Conservation (phyloP, 2,888 invertebrate genomes). For the Tethea ocularis region DNA sequence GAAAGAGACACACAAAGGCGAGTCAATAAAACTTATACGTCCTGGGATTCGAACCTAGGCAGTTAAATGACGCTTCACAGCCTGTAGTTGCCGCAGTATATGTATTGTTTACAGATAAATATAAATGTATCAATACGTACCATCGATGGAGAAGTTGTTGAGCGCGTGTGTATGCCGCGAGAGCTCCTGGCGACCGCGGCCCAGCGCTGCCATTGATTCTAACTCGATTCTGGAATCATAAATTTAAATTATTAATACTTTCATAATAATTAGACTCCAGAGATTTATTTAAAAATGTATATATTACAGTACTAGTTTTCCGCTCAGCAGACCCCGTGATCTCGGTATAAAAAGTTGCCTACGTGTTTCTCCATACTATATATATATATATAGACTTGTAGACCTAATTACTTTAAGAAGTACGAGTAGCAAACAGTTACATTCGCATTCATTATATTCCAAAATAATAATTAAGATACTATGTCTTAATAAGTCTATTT, state of each 20-base stretch:
- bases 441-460: too few species aligned
- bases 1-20: neutral
- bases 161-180: conserved; percentile 69
- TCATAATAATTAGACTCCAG: neutral
- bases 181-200: conserved; percentile 78
- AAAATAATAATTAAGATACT: too few species aligned
- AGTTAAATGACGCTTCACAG: too few species aligned
- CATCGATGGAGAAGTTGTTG: conserved; percentile 76
- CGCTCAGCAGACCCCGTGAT: too few species aligned
- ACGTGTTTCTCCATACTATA: too few species aligned
- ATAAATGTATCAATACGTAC: conserved; percentile 44
- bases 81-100: neutral
- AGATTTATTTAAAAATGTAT: neutral
- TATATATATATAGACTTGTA: too few species aligned
- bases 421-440: too few species aligned
- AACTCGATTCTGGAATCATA: conserved; percentile 85
- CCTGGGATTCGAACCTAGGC: neutral
- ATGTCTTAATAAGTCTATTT: too few species aligned
- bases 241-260: neutral
- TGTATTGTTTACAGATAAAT: conserved; percentile 8
- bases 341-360: too few species aligned
- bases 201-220: conserved; percentile 89
- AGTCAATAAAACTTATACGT: neutral
- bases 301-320: too few species aligned
- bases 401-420: too few species aligned